phyloP scores from a whole-genome alignment of 2,113 vertebrate genomes.

The Platysternon megacephalum region DNA sequence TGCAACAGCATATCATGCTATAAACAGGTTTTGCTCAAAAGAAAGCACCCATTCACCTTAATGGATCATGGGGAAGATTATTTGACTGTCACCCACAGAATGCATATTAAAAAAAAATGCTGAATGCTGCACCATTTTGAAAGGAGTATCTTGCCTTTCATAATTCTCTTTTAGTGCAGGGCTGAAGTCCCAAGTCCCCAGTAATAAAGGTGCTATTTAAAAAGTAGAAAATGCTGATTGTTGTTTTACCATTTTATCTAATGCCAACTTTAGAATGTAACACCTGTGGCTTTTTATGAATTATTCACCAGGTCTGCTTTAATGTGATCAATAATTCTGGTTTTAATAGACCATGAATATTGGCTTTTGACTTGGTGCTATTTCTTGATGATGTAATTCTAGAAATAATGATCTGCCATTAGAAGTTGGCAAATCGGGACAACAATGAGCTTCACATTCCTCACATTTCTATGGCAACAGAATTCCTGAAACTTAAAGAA shows the following conservation, averaged over 20 bases:
- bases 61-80: not conserved
- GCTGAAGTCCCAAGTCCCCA: not conserved
- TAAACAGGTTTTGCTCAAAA: not conserved
- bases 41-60: not conserved
- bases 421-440: not conserved
- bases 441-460: not conserved
- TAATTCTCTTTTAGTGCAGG: not conserved
- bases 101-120: not conserved
- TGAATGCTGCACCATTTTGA: not conserved
- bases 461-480: not conserved
- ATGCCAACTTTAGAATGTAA: not conserved
- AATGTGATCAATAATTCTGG: not conserved
- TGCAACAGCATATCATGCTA: not conserved
- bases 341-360: conserved; percentile 1
- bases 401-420: not conserved
- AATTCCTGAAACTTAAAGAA: not conserved
- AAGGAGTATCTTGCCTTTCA: not conserved
- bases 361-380: not conserved
- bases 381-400: conserved; percentile 6
- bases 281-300: not conserved
- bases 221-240: not conserved
- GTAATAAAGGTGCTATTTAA: not conserved
- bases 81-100: not conserved
- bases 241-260: not conserved
- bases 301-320: not conserved